Percentiles rank a stretch among this genome's conserved stretches.
Evolutionary conservation across 2,888 invertebrate genomes (phyloP).

Genomic region (Pristionchus japonicus): DNA sequence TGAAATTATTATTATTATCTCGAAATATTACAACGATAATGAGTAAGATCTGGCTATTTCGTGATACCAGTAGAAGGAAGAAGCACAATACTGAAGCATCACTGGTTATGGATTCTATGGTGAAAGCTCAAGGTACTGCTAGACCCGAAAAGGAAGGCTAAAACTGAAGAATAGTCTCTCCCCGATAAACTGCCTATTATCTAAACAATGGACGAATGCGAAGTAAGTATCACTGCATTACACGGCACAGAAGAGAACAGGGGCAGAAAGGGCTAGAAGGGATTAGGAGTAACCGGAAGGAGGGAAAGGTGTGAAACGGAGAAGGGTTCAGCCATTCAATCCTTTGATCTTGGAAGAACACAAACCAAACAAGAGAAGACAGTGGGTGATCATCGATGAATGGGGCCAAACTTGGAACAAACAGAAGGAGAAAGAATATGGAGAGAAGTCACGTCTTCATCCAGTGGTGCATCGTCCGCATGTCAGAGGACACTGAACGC

Average conservation of each 20-base stretch:
- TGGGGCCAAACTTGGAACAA: not conserved
- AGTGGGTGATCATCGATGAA: not conserved
- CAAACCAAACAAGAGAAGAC: not conserved
- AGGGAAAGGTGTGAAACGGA: no score
- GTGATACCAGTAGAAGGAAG: not conserved
- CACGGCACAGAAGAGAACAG: not conserved
- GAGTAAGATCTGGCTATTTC: not conserved
- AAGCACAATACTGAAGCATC: conserved; percentile 18
- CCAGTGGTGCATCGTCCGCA: conserved; percentile 1
- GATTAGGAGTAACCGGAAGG: not conserved
- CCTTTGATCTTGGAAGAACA: not conserved
- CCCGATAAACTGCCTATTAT: no score
- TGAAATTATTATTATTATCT: conserved; percentile 12
- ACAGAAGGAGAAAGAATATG: not conserved
- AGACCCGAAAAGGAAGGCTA: not conserved
- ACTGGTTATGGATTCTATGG: not conserved
- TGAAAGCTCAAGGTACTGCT: conserved; percentile 28
- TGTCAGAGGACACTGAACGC: not conserved
- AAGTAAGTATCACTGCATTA: conserved; percentile 9
- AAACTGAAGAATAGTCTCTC: not conserved
- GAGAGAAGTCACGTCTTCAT: not conserved
- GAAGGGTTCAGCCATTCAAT: not conserved
- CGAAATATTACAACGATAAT: not conserved
- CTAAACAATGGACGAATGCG: not conserved
- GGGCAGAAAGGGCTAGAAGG: not conserved